Conservation (phyloP, 2,797 vertebrate species). For the Ceryle rudis region DNA sequence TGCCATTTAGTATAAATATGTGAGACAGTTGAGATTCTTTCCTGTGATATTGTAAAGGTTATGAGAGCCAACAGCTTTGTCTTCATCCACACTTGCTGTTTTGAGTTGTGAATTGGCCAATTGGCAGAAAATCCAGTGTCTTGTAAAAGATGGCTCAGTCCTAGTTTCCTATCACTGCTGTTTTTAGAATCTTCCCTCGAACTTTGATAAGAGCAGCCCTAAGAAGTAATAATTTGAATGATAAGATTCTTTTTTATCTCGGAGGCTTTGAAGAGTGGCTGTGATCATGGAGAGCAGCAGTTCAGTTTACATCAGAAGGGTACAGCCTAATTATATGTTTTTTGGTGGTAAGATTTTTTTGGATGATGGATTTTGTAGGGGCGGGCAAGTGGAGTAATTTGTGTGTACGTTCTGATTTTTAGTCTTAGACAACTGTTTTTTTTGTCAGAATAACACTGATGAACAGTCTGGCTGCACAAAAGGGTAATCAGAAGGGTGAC, state of each 20-base stretch:
- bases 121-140: slow-evolving; percentile 57
- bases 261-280: slow-evolving; percentile 66
- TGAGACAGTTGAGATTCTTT: slow-evolving; percentile 59
- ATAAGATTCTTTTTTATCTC: slow-evolving; percentile 66
- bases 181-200: slow-evolving; percentile 63
- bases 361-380: neutral
- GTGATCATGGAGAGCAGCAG: slow-evolving; percentile 62
- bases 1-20: slow-evolving; percentile 66
- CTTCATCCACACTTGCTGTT: slow-evolving; percentile 45
- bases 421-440: slow-evolving; percentile 6
- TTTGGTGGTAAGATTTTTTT: slow-evolving; percentile 13
- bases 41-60: slow-evolving; percentile 58
- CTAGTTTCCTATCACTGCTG: slow-evolving; percentile 45
- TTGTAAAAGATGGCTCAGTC: slow-evolving; percentile 67
- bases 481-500: slow-evolving; percentile 54
- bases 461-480: slow-evolving; percentile 60
- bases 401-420: slow-evolving; percentile 12
- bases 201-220: slow-evolving; percentile 75
- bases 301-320: slow-evolving; percentile 63
- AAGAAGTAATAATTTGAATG: slow-evolving; percentile 74
- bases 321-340: slow-evolving; percentile 68
- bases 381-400: neutral
- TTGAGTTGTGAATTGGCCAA: slow-evolving; percentile 48
- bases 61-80: slow-evolving; percentile 58
- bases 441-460: slow-evolving; percentile 13